Base-by-base conservation (phyloP, 37 sponge, comb jelly and placozoan species). In the Theonella swinhoei region DNA sequence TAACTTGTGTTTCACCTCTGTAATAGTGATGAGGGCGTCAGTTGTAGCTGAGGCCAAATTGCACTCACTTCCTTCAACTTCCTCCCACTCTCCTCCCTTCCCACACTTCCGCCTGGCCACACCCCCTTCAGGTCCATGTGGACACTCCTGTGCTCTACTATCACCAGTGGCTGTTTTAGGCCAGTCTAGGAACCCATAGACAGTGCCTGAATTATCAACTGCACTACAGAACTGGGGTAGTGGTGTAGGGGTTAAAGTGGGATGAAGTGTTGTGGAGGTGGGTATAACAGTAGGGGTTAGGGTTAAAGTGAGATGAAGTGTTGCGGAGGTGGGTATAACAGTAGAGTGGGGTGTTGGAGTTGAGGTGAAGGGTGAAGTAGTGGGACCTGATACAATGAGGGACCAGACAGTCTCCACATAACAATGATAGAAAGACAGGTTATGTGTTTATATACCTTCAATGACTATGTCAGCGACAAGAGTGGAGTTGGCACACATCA, bases 81-180 rank as follows among this genome's bases (percentile, higher is more conserved):
- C 29, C 2, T 29, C 42, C 76, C 76, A 76, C 61, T 42, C 29
- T 33, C 76, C 76, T 26, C 17, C 17, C 2, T 14, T 4, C 35
- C 4, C 28, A 39, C 84, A 83, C 32, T 34, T 14, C 33, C 84
- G 14, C 4, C 1, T 26, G 22, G 76, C 76, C 42, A 75, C 65
- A 0, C 67, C 68, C 25, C 68, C 68, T 35, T 1, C 7, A 9
- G 84, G 84, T 8, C 84, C 84, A 28, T 83, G 33, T 26, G 84
- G 84, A 65, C 84, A 83, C 2, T 43, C 2, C 0, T 29, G n/a
- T 0, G 11, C 23, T 2, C 24, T 47, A 39, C 20, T 64, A 4
- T 64, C 47, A 35, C 84, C 84, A 2, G 38, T 24, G 4, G 1
- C n/a, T 33, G 68, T 41, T 1, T 19, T 5, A 4, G 75, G 76